These are phyloP conservation scores for Enteromius mattozi DNA, from an alignment of 2,797 vertebrate species.

Conservation along the genomic window DNA sequence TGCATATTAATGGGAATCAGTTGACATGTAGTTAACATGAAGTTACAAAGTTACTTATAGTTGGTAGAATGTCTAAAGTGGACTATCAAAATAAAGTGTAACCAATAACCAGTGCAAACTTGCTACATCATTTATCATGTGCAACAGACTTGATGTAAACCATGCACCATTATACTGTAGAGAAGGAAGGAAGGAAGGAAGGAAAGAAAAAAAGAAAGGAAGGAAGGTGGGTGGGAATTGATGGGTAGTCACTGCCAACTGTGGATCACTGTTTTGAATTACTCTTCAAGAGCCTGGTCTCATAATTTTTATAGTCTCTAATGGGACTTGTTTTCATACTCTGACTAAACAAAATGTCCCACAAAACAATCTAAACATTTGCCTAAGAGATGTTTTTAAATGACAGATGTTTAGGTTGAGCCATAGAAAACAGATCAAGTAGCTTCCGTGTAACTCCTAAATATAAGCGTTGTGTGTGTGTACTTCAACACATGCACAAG, in stretches of 20 bases:
- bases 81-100: no score
- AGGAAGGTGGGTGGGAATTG: not conserved
- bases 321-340: not conserved
- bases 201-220: not conserved
- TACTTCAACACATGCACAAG: not conserved
- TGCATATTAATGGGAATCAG: no score
- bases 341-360: not conserved
- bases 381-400: not conserved
- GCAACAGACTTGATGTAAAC: not conserved
- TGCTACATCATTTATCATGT: not conserved
- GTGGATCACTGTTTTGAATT: constrained; percentile 8
- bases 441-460: constrained; percentile 18
- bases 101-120: not conserved
- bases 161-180: not conserved
- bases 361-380: not conserved
- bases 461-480: not conserved
- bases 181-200: not conserved
- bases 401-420: constrained; percentile 30
- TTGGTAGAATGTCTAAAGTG: no score
- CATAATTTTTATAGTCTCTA: not conserved
- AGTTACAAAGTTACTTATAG: no score
- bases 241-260: not conserved
- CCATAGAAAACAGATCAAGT: constrained; percentile 40
- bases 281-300: not conserved
- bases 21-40: no score